Evolutionary conservation across 2,888 invertebrate genomes (phyloP), one percentile per base, ranked within the genome.

Genomic region (Drosophila nigricruria): DNA sequence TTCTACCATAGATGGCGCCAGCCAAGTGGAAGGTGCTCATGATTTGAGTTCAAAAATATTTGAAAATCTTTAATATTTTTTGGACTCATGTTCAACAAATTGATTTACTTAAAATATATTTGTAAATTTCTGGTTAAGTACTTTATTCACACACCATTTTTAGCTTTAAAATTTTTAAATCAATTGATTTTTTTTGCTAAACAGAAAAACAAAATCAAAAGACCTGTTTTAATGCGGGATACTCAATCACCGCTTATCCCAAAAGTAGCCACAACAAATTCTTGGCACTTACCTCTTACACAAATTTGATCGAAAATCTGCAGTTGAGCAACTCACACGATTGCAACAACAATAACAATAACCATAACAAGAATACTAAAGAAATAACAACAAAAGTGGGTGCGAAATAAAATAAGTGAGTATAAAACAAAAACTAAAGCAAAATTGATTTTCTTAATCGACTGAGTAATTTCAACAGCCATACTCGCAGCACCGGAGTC

Each of bases 361-460:
- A 70, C 9, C 53, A 9, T 43, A 54, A 61, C 10, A 60, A 59
- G 32, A 50, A 52, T 10, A 63, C 34, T 50, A 25, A 30, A 49
- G 1, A 23, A 23, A 45, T 16, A 45, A 47, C 5, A 60, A 52
- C 43, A 52, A 53, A 70, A 73, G 69, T 73, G 67, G 76, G 79
- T 79, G 82, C 69, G 75, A 75, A 80, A 70, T 50, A 25, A 43
- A 49, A 25, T 18, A 36, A 53, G 23, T 36, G 16, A 20, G 50
- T 20, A 43, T n/a, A 25, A 49, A 25, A 49, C n/a, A 18, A 49
- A 70, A 62, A 54, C 49, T 63, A 79, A 74, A 70, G 70, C 70
- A 59, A 75, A 85, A 85, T 71, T 70, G 74, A 89, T 85, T 89
- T 89, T 82, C 80, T 77, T 79, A 85, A 88, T 81, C 76, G 86